Evolutionary conservation across 2,113 vertebrate species (phyloP), one percentile per base, ranked within the genome.

Genomic region (Drymodes brunneopygia): DNA sequence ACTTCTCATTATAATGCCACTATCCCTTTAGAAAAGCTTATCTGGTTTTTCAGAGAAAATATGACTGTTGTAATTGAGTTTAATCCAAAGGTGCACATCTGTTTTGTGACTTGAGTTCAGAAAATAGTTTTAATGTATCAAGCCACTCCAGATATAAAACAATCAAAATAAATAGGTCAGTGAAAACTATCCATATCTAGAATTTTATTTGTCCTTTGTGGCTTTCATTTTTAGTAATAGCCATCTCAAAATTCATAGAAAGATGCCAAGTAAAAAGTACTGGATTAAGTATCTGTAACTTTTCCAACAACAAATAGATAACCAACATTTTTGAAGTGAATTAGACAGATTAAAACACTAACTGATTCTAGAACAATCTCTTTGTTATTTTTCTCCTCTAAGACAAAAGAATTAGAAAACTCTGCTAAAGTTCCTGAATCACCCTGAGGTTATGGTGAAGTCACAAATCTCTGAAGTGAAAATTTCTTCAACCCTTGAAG

Each of bases 401-500:
- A 81, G 14, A 35, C 6, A 58, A 81, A 58, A 79, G 47, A 80
- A 21, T 12, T 3, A 38, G 25, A 89, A 91, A 57, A 40, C 35
- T 90, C 25, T 66, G 35, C 53, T 93, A 38, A 88, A 88, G 66
- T 92, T 64, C 31, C 60, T 75, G 27, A 71, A 47, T 80, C 20
- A 66, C 7, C 24, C 38, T 87, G 82, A 51, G 15, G 47, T 89
- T 91, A 83, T n/a, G 82, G 23, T 58, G 45, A 71, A 27, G 44
- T 31, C 38, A 86, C 69, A 94, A 93, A 84, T 86, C 74, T 95
- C 51, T 78, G 45, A 86, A 95, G 73, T 71, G 28, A 70, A 83
- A 89, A 80, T 33, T 61, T 70, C 71, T 92, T 62, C 70, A 62
- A 48, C 11, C 9, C 54, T 58, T 88, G 81, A 92, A 96, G 42